A percentile compares a stretch with the other conserved stretches of the same genome.
These are phyloP conservation scores for Syngnathus floridae DNA, from an alignment of 2,113 vertebrate genomes.

Conservation along the genomic window DNA sequence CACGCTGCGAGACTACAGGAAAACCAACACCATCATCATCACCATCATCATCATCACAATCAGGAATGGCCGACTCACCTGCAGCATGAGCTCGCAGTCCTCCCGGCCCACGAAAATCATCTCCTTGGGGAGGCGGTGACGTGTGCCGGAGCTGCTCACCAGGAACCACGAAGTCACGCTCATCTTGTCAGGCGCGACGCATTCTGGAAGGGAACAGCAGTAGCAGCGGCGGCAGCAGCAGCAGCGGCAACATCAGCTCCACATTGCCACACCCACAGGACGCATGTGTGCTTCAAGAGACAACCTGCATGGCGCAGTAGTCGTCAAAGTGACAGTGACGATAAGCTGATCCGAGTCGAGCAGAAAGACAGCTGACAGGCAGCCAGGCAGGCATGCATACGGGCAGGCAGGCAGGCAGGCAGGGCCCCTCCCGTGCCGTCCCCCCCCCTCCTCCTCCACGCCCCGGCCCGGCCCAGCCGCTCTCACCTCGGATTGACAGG, in stretches of 20 bases:
- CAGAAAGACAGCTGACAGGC: neutral
- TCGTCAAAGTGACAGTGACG: neutral
- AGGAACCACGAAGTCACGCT: constrained; percentile 97
- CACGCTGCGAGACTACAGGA: constrained; percentile 87
- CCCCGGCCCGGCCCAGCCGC: constrained; percentile 4
- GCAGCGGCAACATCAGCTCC: neutral
- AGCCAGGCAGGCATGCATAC: neutral
- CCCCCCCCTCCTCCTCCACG: constrained; percentile 14
- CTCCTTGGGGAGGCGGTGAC: constrained; percentile 89
- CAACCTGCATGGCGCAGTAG: neutral
- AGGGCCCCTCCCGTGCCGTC: neutral
- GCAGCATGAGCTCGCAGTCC: constrained; percentile 88
- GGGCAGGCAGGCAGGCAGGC: neutral
- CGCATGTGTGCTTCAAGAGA: neutral
- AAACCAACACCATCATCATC: neutral
- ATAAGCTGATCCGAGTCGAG: neutral
- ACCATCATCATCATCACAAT: no score
- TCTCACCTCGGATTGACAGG: constrained; percentile 42
- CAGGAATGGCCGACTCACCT: neutral
- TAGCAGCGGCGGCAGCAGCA: neutral
- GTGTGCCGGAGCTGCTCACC: constrained; percentile 89
- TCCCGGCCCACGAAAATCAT: constrained; percentile 97
- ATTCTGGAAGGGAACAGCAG: constrained; percentile 66
- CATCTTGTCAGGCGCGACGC: constrained; percentile 78
- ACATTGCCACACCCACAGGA: constrained; percentile 15